Base-by-base conservation (phyloP, 2,888 invertebrate genomes). In the Mythimna vitellina region DNA sequence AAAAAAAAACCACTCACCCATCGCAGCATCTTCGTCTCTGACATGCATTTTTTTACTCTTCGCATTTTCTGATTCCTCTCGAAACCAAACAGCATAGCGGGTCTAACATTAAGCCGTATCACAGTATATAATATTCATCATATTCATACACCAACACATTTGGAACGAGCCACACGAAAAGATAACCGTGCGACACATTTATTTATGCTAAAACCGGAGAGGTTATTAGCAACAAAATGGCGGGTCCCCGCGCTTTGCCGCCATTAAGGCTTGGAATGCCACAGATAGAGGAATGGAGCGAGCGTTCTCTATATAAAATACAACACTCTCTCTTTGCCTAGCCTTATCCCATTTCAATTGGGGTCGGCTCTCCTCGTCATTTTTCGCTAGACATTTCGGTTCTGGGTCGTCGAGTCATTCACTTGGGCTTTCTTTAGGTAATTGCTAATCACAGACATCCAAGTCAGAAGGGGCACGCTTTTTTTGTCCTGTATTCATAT, bases 151-250 rank as follows among this genome's bases (percentile, higher is more conserved):
- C 35, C 22, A 57, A 32, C 25, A 57, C 61, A 78, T 78, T 78
- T 73, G 38, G 38, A 69, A 35, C 53, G n/a, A 32, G 32, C 61
- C 61, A 57, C 64, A 54, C 25, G 54, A 65, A 78, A 74, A 78
- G 80, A 78, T 79, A 79, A 68, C 74, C 46, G 14, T 38, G 14
- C 62, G 56, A 56, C 76, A 65, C n/a, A 25, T 66, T 67, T 68
- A 77, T 64, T 67, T 57, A 64, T 64, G 63, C 38, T 58, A 60
- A 76, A 78, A 25, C 53, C 38, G 64, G n/a, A 42, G 25, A 78
- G 62, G 63, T 67, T 78, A 73, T 73, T 56, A 54, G 25, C 20
- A 56, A 54, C 67, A 79, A 79, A 64, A 77, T 77, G 79, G 79
- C 79, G 65, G 65, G 1, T 56, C 56, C 60, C 74, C 79, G 68